Percentiles rank a stretch among this genome's conserved stretches.
Evolutionary conservation across 2,888 invertebrate genomes (phyloP).

Genomic region (Caenorhabditis sulstoni): DNA sequence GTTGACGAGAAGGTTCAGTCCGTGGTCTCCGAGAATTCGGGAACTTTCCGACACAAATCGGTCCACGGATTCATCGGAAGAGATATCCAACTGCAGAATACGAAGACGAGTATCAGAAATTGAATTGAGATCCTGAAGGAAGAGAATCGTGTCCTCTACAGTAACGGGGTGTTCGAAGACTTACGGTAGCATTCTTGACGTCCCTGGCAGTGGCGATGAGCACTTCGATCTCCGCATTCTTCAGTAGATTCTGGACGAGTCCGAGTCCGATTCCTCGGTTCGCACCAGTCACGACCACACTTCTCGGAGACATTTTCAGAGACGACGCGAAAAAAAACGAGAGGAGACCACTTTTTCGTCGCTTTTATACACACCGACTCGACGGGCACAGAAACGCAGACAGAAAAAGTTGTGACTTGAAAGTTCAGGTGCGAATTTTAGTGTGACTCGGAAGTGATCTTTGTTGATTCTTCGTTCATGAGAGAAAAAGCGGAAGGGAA

Average conservation of each 20-base stretch:
- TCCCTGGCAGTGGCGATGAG: conserved; percentile 91
- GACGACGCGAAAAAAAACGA: not conserved
- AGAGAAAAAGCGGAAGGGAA: too few relatives aligned
- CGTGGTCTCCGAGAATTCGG: conserved; percentile 24
- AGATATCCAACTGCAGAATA: conserved; percentile 56
- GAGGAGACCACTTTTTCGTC: too few relatives aligned
- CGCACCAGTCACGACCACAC: conserved; percentile 90
- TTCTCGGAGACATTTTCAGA: conserved; percentile 21
- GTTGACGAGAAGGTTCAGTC: conserved; percentile 41
- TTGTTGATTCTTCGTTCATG: too few relatives aligned
- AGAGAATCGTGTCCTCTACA: too few relatives aligned
- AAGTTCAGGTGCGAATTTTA: too few relatives aligned
- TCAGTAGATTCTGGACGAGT: conserved; percentile 85
- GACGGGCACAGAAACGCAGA: too few relatives aligned
- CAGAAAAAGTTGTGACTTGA: too few relatives aligned
- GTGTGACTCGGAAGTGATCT: too few relatives aligned
- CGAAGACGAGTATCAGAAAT: conserved; percentile 41
- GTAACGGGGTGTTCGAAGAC: not conserved
- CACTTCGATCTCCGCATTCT: conserved; percentile 84
- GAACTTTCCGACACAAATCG: conserved; percentile 24
- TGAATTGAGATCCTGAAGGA: not conserved
- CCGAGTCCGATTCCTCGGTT: conserved; percentile 93
- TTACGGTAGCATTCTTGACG: conserved; percentile 82
- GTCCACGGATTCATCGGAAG: conserved; percentile 53
- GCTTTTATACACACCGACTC: too few relatives aligned